Base-by-base conservation (phyloP, 1,140 invertebrate genomes). In the Amyelois transitella region DNA sequence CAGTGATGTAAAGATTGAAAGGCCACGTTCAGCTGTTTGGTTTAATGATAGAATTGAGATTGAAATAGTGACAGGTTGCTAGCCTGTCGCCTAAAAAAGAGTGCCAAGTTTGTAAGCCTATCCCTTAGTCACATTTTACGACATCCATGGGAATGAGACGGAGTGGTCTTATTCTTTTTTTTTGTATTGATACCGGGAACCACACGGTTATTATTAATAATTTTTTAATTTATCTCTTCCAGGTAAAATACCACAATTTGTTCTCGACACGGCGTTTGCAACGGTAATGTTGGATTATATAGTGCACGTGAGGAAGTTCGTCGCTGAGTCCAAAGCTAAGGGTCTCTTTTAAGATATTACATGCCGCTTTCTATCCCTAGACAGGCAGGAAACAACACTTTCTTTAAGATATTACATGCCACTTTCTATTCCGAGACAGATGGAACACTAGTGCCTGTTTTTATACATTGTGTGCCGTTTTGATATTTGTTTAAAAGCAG, bases 171-270 rank as follows among this genome's bases (percentile, higher is more conserved):
- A n/a, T n/a, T n/a, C n/a, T n/a, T n/a, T n/a, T n/a, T n/a, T n/a
- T n/a, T n/a, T n/a, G n/a, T n/a, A n/a, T n/a, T n/a, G n/a, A n/a
- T n/a, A n/a, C n/a, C n/a, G n/a, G n/a, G n/a, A n/a, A n/a, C n/a
- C 22, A 24, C 22, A 24, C 22, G 25, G 25, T 28, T 10, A 28
- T 1, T 28, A 1, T 28, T 4, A 6, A 10, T 12, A 28, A 2
- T 1, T 12, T 8, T 28, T 6, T 50, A n/a, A 43, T 53, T 43
- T 50, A 55, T 60, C 66, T 6, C 10, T 64, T 80, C 21, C 72
- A 89, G 88, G 88, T 70, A 88, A 86, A 82, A 88, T 89, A 18
- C 88, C 86, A 0, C 81, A 79, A 51, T 88, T 86, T 58, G 80
- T 89, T 2, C 50, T 88, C 0, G 86, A 89, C 60, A 72, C 81